Evolutionary conservation across 2,888 invertebrate genomes (phyloP), one percentile per base, ranked within the genome.

Genomic region (Drosophila diplacantha): DNA sequence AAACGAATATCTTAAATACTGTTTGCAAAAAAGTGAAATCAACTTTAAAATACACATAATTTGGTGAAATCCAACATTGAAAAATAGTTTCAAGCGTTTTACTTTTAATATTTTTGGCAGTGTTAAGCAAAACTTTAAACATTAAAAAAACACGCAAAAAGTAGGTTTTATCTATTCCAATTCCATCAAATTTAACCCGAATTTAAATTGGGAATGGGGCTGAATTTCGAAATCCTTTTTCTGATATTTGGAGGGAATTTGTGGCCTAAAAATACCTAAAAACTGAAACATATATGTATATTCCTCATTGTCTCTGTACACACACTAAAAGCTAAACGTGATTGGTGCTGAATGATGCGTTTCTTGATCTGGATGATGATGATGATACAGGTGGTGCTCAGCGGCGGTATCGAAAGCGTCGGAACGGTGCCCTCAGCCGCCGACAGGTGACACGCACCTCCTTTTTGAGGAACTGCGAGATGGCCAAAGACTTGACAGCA

Each of bases 371-470:
- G 32, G 50, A 56, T 63, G 58, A 49, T 65, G 39, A 29, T 44
- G 31, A 43, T 67, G 56, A 43, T 57, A 44, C 34, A 34, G 46
- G 29, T 71, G 60, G 56, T 66, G 70, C 81, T 85, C 84, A 87
- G 75, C 87, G 86, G 50, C 86, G 86, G 71, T 86, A 87, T 38
- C 87, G 87, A 75, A 87, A 87, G 52, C 87, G 85, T 43, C 87
- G 78, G 66, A 87, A 87, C 12, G 87, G 87, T 46, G 87, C 84
- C 12, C 87, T 74, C 37, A 87, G 71, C 26, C 87, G 79, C 24
- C 87, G 83, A 37, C 87, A 87, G 58, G 81, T 83, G 32, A 87
- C 87, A 69, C 87, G 85, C 37, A 87, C 87, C 76, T 87, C 87
- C 70, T 87, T 87, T 61, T 87, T 86, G 8, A 87, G 74, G 66